Evolutionary conservation across 2,113 vertebrate species (phyloP), one percentile per base, ranked within the genome.

Genomic region (Rhynchomys soricoides): DNA sequence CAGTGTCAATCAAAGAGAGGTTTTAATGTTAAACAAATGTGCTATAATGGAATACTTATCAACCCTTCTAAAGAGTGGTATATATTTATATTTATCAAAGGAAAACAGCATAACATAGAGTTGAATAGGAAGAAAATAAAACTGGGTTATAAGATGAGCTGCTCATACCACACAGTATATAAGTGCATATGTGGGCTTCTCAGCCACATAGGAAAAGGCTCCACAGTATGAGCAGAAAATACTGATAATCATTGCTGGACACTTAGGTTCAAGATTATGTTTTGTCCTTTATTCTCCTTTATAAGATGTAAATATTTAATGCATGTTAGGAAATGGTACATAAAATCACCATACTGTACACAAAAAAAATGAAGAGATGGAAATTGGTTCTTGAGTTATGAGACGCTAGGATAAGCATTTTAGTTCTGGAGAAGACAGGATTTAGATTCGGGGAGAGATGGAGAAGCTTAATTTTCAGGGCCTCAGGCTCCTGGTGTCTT

Each of bases 1-100:
- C 5, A 89, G 29, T 8, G 45, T 29, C 81, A 95, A 66, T 59
- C 78, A 94, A 89, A 94, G n/a, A 90, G 55, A 95, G 81, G 34
- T 55, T 93, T 62, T 8, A 73, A 83, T 77, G 10, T 40, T 43
- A 31, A 64, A 73, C 17, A 62, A 93, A 83, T 79, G n/a, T 66
- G n/a, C 77, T 73, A 64, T 31, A 95, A 71, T 40, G 21, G 73
- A 86, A 88, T 85, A n/a, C 5, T 87, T 43, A 70, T 15, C 91
- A 85, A 31, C 50, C 15, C 34, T n/a, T 87, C 24, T 71, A 75
- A 37, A 82, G 50, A 95, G 52, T 68, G 24, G 66, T 22, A 4
- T 19, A 79, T 43, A 92, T 79, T 78, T 73, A 90, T 71, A 83
- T 83, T 96, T 11, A 78, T 57, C 21, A 75, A 79, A 96, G 55